phyloP scores from a whole-genome alignment of 1,140 invertebrate genomes.

The Drosophila ogumai region DNA sequence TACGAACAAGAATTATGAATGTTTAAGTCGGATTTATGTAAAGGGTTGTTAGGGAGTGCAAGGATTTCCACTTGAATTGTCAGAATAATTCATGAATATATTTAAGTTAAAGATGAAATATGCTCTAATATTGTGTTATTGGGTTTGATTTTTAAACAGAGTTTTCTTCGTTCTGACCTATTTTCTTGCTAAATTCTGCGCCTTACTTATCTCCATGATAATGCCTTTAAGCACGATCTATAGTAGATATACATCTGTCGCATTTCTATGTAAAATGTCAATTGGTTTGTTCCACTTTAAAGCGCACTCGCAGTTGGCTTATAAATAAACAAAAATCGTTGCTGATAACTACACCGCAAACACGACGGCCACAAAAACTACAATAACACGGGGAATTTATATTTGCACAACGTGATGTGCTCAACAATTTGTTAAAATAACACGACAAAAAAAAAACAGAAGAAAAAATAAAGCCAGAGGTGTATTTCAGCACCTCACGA shows the following conservation, averaged over 20 bases:
- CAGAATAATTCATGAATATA: not conserved
- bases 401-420: constrained; percentile 59
- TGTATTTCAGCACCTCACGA: constrained; percentile 24
- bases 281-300: constrained; percentile 68
- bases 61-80: not conserved
- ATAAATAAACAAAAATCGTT: constrained; percentile 44
- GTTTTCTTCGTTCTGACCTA: no score
- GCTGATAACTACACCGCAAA: constrained; percentile 66
- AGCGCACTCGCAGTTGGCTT: constrained; percentile 28
- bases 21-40: constrained; percentile 16
- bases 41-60: not conserved
- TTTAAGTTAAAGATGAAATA: not conserved
- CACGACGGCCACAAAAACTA: constrained; percentile 25
- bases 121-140: no score
- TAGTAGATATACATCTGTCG: constrained; percentile 7
- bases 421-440: constrained; percentile 57
- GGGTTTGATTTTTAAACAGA: no score
- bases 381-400: constrained; percentile 55
- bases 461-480: constrained; percentile 1
- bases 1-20: constrained; percentile 29
- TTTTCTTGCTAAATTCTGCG: no score
- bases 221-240: constrained; percentile 6
- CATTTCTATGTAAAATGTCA: constrained; percentile 62
- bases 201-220: constrained; percentile 1
- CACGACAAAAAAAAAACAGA: constrained; percentile 21